phyloP scores from a whole-genome alignment of 2,113 vertebrate species.

The Carettochelys insculpta region DNA sequence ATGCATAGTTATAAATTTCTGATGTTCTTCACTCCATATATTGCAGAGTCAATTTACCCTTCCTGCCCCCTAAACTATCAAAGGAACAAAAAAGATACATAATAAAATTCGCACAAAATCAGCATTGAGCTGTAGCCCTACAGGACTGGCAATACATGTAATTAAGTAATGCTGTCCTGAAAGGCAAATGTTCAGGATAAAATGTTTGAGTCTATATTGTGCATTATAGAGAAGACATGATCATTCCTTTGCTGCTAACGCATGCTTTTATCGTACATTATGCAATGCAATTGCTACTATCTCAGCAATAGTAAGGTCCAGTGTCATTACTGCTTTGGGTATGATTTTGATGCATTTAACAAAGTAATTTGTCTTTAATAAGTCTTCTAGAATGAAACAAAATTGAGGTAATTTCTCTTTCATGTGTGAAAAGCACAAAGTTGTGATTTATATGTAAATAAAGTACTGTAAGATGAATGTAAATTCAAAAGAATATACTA shows the following conservation, averaged over 20 bases:
- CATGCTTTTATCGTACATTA: neutral
- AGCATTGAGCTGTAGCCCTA: neutral
- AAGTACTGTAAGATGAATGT: constrained; percentile 75
- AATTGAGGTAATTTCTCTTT: constrained; percentile 55
- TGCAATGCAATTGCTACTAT: neutral
- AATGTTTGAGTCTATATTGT: neutral
- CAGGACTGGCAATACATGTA: neutral
- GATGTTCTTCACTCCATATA: neutral
- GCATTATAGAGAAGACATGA: neutral
- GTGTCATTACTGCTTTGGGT: constrained; percentile 31
- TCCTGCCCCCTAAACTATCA: neutral
- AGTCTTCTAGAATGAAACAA: constrained; percentile 51
- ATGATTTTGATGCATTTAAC: constrained; percentile 35
- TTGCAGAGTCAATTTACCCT: neutral
- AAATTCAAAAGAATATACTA: constrained; percentile 73
- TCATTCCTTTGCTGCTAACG: neutral
- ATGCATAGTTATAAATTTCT: neutral
- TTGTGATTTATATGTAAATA: constrained; percentile 70
- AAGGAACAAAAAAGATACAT: neutral
- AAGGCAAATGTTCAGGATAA: neutral
- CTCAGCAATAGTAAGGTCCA: constrained; percentile 11
- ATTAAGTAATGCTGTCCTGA: neutral
- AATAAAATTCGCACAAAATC: neutral
- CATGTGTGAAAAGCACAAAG: constrained; percentile 76
- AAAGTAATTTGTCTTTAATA: constrained; percentile 27